Conservation (phyloP, 1,140 invertebrate species). For the Scaptodrosophila lebanonensis region DNA sequence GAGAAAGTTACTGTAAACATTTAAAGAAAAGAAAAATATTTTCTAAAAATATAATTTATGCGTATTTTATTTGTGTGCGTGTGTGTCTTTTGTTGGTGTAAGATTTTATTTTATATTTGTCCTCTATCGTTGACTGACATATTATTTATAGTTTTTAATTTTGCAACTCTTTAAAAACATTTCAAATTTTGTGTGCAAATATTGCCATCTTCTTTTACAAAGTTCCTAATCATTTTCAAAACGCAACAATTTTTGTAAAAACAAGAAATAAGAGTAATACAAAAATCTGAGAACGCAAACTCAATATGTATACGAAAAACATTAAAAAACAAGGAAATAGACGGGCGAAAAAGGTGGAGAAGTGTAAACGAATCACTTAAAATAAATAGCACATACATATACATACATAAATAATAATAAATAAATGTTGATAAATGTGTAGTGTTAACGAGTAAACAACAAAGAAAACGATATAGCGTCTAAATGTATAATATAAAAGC, state of each 20-base stretch:
- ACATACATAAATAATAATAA: constrained; percentile 18
- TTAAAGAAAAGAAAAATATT: constrained; percentile 30
- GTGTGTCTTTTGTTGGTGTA: constrained; percentile 1
- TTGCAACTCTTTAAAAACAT: constrained; percentile 18
- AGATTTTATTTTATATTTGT: background rate
- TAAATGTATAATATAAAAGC: constrained; percentile 29
- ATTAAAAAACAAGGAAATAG: constrained; percentile 22
- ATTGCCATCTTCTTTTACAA: too few relatives aligned
- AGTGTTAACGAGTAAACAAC: constrained; percentile 55
- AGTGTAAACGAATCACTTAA: constrained; percentile 11
- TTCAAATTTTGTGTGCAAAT: constrained; percentile 32
- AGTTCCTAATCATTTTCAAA: constrained; percentile 56
- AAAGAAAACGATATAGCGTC: constrained; percentile 16
- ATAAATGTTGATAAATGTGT: constrained; percentile 74
- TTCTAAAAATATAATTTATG: constrained; percentile 59
- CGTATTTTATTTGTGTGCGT: constrained; percentile 40
- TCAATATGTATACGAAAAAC: constrained; percentile 57
- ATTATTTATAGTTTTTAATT: background rate
- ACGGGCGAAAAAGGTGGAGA: constrained; percentile 9
- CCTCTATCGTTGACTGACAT: constrained; percentile 15
- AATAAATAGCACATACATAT: constrained; percentile 38
- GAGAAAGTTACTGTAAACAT: constrained; percentile 42
- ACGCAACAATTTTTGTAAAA: constrained; percentile 30
- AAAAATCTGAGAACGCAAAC: constrained; percentile 19
- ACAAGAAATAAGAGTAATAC: too few relatives aligned